Evolutionary conservation across 1,140 invertebrate genomes (phyloP).

Genomic region (Thalassaphorura encarpata): DNA sequence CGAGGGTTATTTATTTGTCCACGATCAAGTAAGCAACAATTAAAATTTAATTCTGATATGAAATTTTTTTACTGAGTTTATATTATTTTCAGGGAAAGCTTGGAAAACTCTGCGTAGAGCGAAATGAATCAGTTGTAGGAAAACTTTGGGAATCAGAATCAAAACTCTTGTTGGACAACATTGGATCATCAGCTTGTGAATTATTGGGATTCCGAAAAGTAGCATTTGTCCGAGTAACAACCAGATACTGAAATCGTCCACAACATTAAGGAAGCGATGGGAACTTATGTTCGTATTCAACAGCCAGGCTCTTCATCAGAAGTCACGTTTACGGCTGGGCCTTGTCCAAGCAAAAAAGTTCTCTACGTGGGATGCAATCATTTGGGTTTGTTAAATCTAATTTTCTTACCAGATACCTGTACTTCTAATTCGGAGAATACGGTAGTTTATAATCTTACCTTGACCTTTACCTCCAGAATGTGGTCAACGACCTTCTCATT

Average conservation of each 20-base stretch:
- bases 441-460: too few species aligned
- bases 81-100: conserved; percentile 20
- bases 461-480: conserved; percentile 49
- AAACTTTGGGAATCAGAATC: conserved; percentile 32
- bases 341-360: conserved; percentile 64
- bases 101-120: conserved; percentile 31
- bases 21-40: conserved; percentile 28
- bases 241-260: conserved; percentile 21
- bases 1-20: conserved; percentile 62
- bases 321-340: conserved; percentile 64
- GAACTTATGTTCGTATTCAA: conserved; percentile 30
- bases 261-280: conserved; percentile 2
- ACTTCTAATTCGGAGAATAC: too few species aligned
- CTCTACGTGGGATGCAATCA: conserved; percentile 66
- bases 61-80: conserved; percentile 2
- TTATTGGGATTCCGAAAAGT: conserved; percentile 32
- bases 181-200: conserved; percentile 33
- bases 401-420: too few species aligned
- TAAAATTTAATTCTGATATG: not conserved
- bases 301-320: conserved; percentile 52
- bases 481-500: conserved; percentile 49
- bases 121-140: conserved; percentile 17
- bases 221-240: conserved; percentile 29
- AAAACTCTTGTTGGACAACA: conserved; percentile 33
- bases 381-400: conserved; percentile 48